Evolutionary conservation across 2,888 invertebrate species (phyloP).

Genomic region (Drosophila helvetica): DNA sequence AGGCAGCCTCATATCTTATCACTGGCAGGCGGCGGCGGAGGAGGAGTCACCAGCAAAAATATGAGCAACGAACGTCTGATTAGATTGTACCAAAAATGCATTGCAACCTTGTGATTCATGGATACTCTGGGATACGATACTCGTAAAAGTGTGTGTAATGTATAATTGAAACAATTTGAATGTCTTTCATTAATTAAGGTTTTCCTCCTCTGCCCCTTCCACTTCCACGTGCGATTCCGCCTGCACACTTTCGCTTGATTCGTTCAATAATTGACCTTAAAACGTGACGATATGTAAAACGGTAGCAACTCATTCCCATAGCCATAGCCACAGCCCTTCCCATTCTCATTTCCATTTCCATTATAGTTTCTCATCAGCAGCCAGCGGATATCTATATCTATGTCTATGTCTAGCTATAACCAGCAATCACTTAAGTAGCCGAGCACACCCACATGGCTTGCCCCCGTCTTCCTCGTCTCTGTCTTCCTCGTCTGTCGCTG

Average conservation of each 20-base stretch:
- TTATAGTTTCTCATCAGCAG: slow-evolving; percentile 37
- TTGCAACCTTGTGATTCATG: slow-evolving; percentile 55
- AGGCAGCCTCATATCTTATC: slow-evolving; percentile 60
- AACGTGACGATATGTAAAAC: slow-evolving; percentile 56
- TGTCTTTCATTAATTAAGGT: slow-evolving; percentile 47
- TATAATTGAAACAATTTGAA: slow-evolving; percentile 41
- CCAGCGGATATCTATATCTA: slow-evolving; percentile 42
- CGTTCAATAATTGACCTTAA: slow-evolving; percentile 63
- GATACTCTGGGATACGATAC: not conserved
- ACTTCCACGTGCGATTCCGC: not conserved
- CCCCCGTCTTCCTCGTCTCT: slow-evolving; percentile 5
- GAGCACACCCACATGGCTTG: slow-evolving; percentile 58
- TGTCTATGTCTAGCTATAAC: slow-evolving; percentile 42
- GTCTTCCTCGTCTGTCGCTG: slow-evolving; percentile 7
- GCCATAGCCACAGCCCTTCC: slow-evolving; percentile 37
- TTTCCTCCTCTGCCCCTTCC: not conserved
- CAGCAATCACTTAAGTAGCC: slow-evolving; percentile 67
- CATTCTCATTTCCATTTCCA: slow-evolving; percentile 7
- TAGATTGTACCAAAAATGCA: slow-evolving; percentile 58
- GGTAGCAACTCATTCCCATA: slow-evolving; percentile 28
- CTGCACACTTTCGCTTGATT: slow-evolving; percentile 42
- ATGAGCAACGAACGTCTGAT: slow-evolving; percentile 33
- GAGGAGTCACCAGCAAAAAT: slow-evolving; percentile 52
- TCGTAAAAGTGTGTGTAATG: not conserved
- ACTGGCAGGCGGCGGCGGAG: slow-evolving; percentile 6